These are phyloP conservation scores for Apis laboriosa DNA, from an alignment of 1,140 invertebrate genomes.

Conservation along the genomic window DNA sequence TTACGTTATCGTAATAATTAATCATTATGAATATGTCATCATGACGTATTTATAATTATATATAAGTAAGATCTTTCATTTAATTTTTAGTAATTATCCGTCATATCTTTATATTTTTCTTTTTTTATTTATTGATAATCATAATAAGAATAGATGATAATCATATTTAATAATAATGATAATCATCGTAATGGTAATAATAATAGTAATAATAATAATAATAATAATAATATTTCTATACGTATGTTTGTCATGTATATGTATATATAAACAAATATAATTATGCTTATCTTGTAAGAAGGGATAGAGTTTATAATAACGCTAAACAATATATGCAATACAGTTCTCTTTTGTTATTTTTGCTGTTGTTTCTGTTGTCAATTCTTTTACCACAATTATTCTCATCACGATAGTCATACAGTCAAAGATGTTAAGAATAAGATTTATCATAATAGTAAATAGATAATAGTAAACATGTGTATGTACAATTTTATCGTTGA, in stretches of 20 bases:
- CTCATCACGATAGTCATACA: conserved; percentile 55
- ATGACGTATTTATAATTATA: conserved; percentile 69
- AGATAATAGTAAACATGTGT: conserved; percentile 66
- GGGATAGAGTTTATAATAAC: conserved; percentile 60
- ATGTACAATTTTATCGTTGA: conserved; percentile 66
- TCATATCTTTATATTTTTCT: conserved; percentile 32
- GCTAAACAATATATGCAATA: conserved; percentile 60
- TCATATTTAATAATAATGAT: conserved; percentile 20
- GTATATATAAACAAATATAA: conserved; percentile 57
- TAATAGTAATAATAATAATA: conserved; percentile 57
- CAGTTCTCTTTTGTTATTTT: conserved; percentile 31
- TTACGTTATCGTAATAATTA: conserved; percentile 71
- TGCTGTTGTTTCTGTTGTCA: background rate
- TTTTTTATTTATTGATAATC: conserved; percentile 47
- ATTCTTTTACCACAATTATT: conserved; percentile 38
- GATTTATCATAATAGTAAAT: conserved; percentile 62
- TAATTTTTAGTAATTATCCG: conserved; percentile 61
- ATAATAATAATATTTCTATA: conserved; percentile 50
- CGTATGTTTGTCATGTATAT: conserved; percentile 42
- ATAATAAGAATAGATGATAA: conserved; percentile 54
- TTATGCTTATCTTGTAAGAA: conserved; percentile 59
- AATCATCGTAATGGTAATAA: conserved; percentile 19
- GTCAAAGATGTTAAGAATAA: conserved; percentile 63
- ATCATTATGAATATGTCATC: conserved; percentile 67
- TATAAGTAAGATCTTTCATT: conserved; percentile 68